Conservation (phyloP, 2,888 invertebrate species). For the Cephalotes varians region DNA sequence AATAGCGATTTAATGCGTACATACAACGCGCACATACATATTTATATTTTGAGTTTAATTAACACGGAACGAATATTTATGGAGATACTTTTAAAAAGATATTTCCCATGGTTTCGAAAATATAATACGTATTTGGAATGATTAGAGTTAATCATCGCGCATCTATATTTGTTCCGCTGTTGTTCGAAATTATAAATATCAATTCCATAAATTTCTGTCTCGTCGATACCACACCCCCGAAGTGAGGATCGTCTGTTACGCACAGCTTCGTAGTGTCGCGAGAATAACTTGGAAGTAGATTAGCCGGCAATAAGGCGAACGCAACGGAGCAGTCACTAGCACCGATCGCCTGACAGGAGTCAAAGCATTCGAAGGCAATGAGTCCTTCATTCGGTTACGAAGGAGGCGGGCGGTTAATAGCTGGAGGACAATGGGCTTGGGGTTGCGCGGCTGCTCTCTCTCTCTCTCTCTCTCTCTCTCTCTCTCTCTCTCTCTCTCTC, state of each 20-base stretch:
- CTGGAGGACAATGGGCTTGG: conserved; percentile 81
- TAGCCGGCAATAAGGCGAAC: conserved; percentile 63
- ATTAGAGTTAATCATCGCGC: not conserved
- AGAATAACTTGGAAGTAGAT: conserved; percentile 65
- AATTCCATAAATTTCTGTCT: not conserved
- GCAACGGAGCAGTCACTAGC: conserved; percentile 66
- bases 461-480: not conserved
- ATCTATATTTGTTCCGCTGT: not conserved
- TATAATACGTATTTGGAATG: not conserved
- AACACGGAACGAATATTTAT: not conserved
- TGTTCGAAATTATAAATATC: not conserved
- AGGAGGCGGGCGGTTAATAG: conserved; percentile 80
- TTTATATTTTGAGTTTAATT: not conserved
- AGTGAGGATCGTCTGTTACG: not conserved
- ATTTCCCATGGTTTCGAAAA: not conserved
- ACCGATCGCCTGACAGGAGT: conserved; percentile 78
- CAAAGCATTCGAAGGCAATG: conserved; percentile 80
- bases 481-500: conserved; percentile 71
- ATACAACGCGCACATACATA: not conserved
- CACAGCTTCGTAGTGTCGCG: not conserved
- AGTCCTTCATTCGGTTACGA: conserved; percentile 75
- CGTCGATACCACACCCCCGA: not conserved
- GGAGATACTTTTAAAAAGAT: not conserved
- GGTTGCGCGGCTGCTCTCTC: conserved; percentile 66
- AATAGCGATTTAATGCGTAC: not conserved